These are phyloP conservation scores for Paracentrotus lividus DNA, from an alignment of 53 echinoderm and acorn worm genomes.

Conservation along the genomic window DNA sequence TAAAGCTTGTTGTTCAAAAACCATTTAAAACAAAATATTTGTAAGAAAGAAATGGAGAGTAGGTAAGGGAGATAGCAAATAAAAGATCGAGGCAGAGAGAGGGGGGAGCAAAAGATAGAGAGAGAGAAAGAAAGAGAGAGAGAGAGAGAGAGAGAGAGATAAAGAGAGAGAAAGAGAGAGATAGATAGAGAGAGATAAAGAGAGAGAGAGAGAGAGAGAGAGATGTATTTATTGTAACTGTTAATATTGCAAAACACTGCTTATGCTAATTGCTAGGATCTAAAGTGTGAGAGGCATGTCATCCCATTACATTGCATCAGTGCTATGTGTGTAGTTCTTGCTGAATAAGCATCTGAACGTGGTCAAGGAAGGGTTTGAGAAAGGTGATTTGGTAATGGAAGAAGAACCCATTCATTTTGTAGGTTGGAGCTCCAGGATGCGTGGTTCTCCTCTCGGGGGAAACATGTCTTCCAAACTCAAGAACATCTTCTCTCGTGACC, in stretches of 20 bases:
- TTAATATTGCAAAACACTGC: neutral
- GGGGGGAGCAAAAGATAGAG: neutral
- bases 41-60: neutral
- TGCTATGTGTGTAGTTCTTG: neutral
- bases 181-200: neutral
- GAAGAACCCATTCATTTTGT: constrained; percentile 3
- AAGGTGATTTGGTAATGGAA: constrained; percentile 21
- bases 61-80: neutral
- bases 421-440: neutral
- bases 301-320: neutral
- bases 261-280: neutral
- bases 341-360: neutral
- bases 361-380: neutral
- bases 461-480: neutral
- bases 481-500: constrained; percentile 17
- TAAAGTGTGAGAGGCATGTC: neutral
- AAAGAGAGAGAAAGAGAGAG: neutral
- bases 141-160: neutral
- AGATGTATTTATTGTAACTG: no score
- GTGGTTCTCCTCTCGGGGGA: neutral
- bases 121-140: neutral
- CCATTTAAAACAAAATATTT: neutral
- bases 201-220: neutral
- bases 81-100: neutral
- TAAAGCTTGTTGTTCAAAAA: no score